These are phyloP conservation scores for Platerodrilus igneus DNA, from an alignment of 2,888 invertebrate genomes.

Conservation along the genomic window DNA sequence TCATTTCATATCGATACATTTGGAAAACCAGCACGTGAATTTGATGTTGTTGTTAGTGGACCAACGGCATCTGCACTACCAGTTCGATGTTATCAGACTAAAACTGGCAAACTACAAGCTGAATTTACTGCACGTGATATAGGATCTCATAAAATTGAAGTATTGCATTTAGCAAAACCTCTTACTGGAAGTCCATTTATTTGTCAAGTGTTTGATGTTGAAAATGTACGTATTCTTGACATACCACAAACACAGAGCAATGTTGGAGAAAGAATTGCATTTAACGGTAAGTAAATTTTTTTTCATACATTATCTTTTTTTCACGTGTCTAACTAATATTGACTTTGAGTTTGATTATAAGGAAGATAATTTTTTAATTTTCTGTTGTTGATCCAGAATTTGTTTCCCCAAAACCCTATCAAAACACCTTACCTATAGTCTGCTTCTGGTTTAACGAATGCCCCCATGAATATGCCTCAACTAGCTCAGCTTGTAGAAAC, in stretches of 20 bases:
- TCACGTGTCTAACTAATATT: too few species aligned
- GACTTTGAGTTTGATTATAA: conserved; percentile 4
- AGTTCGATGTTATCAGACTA: conserved; percentile 86
- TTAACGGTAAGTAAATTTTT: conserved; percentile 59
- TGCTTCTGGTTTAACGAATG: too few species aligned
- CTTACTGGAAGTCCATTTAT: conserved; percentile 90
- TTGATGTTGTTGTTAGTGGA: conserved; percentile 77
- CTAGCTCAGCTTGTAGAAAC: too few species aligned
- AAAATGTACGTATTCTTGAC: conserved; percentile 73
- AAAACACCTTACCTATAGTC: too few species aligned
- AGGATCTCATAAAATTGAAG: conserved; percentile 68
- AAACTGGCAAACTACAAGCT: conserved; percentile 90
- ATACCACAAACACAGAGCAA: conserved; percentile 71
- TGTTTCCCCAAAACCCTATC: too few species aligned
- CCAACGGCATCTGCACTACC: conserved; percentile 47
- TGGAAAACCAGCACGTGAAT: conserved; percentile 78
- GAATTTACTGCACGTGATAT: conserved; percentile 84
- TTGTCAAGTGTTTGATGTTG: conserved; percentile 87
- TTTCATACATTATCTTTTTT: too few species aligned
- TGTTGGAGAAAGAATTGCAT: conserved; percentile 76
- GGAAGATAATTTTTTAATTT: conserved; percentile 7
- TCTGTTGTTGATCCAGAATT: too few species aligned
- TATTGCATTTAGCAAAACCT: conserved; percentile 83
- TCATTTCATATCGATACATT: conserved; percentile 86
- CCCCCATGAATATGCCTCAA: too few species aligned